Conservation (phyloP, 2,113 vertebrate species). For the Clinocottus analis region DNA sequence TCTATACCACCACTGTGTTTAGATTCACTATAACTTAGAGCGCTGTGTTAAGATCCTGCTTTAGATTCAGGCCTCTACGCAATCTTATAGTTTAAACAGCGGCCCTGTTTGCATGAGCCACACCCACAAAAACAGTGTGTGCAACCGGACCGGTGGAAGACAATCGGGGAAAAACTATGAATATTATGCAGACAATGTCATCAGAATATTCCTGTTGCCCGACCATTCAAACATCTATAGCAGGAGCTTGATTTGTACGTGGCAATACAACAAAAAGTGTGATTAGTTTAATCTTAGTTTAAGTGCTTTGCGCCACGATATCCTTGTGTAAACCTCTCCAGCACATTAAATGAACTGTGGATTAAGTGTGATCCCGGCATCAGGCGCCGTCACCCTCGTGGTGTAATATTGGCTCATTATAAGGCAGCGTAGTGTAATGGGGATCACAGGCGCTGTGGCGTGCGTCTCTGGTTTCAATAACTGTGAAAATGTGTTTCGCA, state of each 20-base stretch:
- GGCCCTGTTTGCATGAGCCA: too few species aligned
- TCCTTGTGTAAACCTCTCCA: conserved; percentile 19
- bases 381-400: conserved; percentile 20
- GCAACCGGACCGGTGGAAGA: too few species aligned
- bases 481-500: conserved; percentile 12
- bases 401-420: conserved; percentile 24
- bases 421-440: conserved; percentile 3
- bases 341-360: conserved; percentile 27
- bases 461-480: conserved; percentile 7
- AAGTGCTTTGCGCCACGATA: conserved; percentile 14
- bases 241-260: not conserved
- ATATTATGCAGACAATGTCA: not conserved
- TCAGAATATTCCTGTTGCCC: not conserved
- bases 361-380: conserved; percentile 45
- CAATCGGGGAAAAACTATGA: not conserved
- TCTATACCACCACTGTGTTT: not conserved
- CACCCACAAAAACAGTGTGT: too few species aligned
- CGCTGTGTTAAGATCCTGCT: too few species aligned
- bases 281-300: conserved; percentile 4
- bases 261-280: not conserved
- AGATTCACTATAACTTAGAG: too few species aligned
- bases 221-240: not conserved
- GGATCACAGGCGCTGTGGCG: conserved; percentile 12
- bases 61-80: too few species aligned
- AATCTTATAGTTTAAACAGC: too few species aligned